These are phyloP conservation scores for Heliconius sara DNA, from an alignment of 2,888 invertebrate genomes.

Conservation along the genomic window DNA sequence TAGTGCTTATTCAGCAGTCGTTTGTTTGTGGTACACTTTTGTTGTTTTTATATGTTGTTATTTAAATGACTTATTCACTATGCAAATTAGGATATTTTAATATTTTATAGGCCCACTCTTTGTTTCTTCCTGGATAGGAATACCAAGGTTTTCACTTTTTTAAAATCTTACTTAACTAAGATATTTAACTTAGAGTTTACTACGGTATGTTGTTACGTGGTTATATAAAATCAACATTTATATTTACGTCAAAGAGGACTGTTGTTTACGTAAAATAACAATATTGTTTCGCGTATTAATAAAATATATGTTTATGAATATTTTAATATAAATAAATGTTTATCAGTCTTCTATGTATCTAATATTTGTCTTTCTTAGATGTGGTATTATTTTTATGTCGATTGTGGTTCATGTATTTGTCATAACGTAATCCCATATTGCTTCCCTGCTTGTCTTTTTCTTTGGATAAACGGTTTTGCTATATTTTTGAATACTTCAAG, in stretches of 20 bases:
- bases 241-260: not conserved
- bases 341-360: not conserved
- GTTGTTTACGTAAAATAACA: not conserved
- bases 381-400: not conserved
- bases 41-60: too few species aligned
- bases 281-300: not conserved
- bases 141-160: not conserved
- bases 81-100: not conserved
- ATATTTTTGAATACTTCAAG: not conserved
- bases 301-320: not conserved
- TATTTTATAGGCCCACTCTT: not conserved
- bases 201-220: not conserved
- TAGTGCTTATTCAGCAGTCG: conserved; percentile 59
- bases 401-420: not conserved
- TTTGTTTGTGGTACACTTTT: not conserved
- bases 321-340: conserved; percentile 2
- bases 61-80: not conserved
- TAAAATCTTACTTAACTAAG: not conserved
- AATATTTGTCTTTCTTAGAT: not conserved
- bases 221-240: not conserved
- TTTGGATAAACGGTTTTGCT: not conserved
- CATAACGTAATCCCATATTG: not conserved
- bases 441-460: not conserved
- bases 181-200: not conserved
- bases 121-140: not conserved